Base-by-base conservation (phyloP, 37 sponge, comb jelly and placozoan species). In the Halichondria panicea region DNA sequence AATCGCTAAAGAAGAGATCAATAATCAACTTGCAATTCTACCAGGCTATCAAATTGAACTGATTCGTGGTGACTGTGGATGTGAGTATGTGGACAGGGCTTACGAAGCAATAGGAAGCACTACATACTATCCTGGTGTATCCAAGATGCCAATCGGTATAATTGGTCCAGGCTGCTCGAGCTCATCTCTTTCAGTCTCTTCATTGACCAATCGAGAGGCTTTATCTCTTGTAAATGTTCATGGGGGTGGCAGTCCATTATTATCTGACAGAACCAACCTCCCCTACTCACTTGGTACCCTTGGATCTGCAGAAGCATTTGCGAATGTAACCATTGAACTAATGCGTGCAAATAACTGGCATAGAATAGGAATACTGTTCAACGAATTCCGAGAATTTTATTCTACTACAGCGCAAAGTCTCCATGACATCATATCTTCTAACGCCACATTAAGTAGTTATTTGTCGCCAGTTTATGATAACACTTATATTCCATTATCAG, bases 141-240 rank as follows among this genome's bases (percentile, higher is more conserved):
- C n/a, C 42, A 22, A 44, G 8, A 8, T 3, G 42, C 4, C 52
- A 1, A 54, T 70, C 9, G 76, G 76, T 15, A 63, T 76, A 9
- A 37, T 76, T 46, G 76, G 76, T 6, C 76, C 76, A 13, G 46
- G 46, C 36, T 76, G 76, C 50, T 63, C 76, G 0, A 42, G 19
- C 1, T 61, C 76, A 1, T 33, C 64, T 18, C 15, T 76, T 22
- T 0, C 32, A 1, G 34, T 76, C 6, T 8, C 64, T 22, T 3
- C 48, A 9, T 28, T 63, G 19, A 43, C 44, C 31, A 28, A 15
- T 22, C 33, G 37, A 4, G 37, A 30, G 3, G 64, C 62, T 46
- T 15, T 48, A 6, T 24, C 46, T 11, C 43, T 76, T 22, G 46
- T 76, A 21, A 46, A 27, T 8, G 24, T 76, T 11, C 76, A 76